Evolutionary conservation across 2,888 invertebrate species (phyloP).

Genomic region (Sepiola atlantica): DNA sequence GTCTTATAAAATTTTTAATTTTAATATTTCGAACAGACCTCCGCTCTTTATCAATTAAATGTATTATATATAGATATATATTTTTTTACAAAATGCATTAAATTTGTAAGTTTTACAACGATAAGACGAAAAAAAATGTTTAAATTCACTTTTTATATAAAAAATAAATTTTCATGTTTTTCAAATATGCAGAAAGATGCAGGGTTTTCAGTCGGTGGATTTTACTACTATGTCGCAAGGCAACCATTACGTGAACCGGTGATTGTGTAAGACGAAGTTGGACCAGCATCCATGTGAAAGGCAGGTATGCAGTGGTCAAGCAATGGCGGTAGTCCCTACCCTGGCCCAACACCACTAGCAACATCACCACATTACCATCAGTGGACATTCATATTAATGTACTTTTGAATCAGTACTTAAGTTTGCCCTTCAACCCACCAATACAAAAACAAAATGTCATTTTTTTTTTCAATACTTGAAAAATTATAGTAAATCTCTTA

Average conservation of each 20-base stretch:
- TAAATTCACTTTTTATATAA: too few relatives aligned
- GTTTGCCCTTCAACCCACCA: not conserved
- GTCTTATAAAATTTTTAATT: too few relatives aligned
- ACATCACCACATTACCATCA: not conserved
- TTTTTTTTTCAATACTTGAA: too few relatives aligned
- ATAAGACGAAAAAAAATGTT: too few relatives aligned
- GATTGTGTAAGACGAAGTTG: constrained; percentile 32
- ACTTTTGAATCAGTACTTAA: not conserved
- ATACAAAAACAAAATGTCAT: not conserved
- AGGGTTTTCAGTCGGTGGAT: not conserved
- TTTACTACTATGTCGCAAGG: constrained; percentile 32
- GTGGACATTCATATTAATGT: constrained; percentile 32
- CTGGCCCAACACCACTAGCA: not conserved
- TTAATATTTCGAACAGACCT: too few relatives aligned
- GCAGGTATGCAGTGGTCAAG: constrained; percentile 32
- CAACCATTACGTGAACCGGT: constrained; percentile 14
- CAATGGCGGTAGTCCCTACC: not conserved
- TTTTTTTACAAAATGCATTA: not conserved
- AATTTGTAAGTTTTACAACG: too few relatives aligned
- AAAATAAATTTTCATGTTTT: too few relatives aligned
- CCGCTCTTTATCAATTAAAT: too few relatives aligned
- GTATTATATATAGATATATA: not conserved
- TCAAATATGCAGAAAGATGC: not conserved
- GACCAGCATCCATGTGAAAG: not conserved
- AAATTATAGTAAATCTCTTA: not conserved